A percentile compares a stretch with the other conserved stretches of the same genome.
These are phyloP conservation scores for Alectoris magna DNA, from an alignment of 2,797 vertebrate genomes.

Conservation along the genomic window DNA sequence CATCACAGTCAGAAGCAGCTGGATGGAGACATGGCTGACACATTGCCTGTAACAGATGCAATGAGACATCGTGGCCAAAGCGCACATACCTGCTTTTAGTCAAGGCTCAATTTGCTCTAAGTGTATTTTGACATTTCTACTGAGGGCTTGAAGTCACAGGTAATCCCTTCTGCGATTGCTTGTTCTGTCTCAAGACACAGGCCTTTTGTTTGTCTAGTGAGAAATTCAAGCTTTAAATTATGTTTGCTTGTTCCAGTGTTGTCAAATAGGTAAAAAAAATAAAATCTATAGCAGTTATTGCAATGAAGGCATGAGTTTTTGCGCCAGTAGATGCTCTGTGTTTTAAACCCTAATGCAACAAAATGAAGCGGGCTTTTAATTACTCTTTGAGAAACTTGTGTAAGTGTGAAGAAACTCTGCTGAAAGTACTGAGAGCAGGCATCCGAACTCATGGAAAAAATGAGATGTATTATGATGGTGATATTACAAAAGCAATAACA, in stretches of 20 bases:
- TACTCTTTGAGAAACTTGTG: slow-evolving; percentile 19
- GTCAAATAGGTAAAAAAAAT: not conserved
- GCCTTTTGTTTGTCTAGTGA: slow-evolving; percentile 23
- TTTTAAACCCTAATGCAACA: not conserved
- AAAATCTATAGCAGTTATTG: not conserved
- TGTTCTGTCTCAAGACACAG: slow-evolving; percentile 19
- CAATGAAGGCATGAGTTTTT: not conserved
- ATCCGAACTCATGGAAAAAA: slow-evolving; percentile 2
- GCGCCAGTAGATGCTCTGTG: not conserved
- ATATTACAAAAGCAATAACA: slow-evolving; percentile 69
- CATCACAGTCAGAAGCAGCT: slow-evolving; percentile 60
- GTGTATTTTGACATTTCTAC: slow-evolving; percentile 43
- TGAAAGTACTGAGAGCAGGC: not conserved
- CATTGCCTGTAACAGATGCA: slow-evolving; percentile 51
- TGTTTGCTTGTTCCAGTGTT: not conserved
- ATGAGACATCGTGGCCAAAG: slow-evolving; percentile 28
- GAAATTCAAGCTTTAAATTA: slow-evolving; percentile 41
- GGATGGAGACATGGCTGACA: slow-evolving; percentile 58
- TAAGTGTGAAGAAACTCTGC: not conserved
- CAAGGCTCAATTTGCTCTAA: slow-evolving; percentile 62
- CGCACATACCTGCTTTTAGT: slow-evolving; percentile 59
- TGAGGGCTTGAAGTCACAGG: slow-evolving; percentile 52
- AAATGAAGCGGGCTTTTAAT: not conserved
- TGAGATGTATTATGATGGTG: slow-evolving; percentile 33
- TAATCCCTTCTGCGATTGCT: slow-evolving; percentile 55